Base-by-base conservation (phyloP, 2,888 invertebrate genomes). In the Lottia scabra region DNA sequence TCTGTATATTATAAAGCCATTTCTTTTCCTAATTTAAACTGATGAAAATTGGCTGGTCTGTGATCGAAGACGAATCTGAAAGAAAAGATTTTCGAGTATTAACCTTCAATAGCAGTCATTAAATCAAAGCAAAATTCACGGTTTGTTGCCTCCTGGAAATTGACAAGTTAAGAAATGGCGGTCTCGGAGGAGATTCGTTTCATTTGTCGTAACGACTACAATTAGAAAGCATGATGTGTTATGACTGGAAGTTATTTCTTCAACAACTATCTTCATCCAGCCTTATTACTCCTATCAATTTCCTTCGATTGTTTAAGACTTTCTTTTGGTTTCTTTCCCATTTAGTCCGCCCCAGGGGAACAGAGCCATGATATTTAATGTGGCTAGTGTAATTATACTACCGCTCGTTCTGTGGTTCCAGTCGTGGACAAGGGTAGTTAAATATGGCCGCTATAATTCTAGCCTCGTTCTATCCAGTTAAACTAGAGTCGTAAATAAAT, bases 161-260 rank as follows among this genome's bases (percentile, higher is more conserved):
- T 56, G 56, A 56, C 56, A 56, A 56, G 56, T 56, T 56, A 56
- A 56, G 56, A 56, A 56, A 23, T 23, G 56, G 13, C 23, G 23
- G 23, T 56, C 56, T 56, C 56, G 5, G 23, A 56, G 56, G 56
- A 23, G 56, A 23, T 56, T 23, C 56, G 23, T 56, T 56, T 56
- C 56, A 56, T 56, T 56, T 56, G 56, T 56, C 23, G 23, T 56
- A 56, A 56, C 56, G 56, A 56, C 19, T 23, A 56, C 56, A 56
- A 56, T 56, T 56, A 56, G 56, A 19, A 19, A 56, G 19, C 56
- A 56, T 56, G 56, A 56, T 56, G 23, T 23, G 56, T 56, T 56
- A 56, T 56, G 56, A 56, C 56, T 56, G 56, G 38, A 23, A 23
- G 56, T 23, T 19, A 56, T 19, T 23, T 56, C 56, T 23, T 56